Evolutionary conservation across 2,888 invertebrate genomes (phyloP), one percentile per base, ranked within the genome.

Genomic region (Cheilosia soror): DNA sequence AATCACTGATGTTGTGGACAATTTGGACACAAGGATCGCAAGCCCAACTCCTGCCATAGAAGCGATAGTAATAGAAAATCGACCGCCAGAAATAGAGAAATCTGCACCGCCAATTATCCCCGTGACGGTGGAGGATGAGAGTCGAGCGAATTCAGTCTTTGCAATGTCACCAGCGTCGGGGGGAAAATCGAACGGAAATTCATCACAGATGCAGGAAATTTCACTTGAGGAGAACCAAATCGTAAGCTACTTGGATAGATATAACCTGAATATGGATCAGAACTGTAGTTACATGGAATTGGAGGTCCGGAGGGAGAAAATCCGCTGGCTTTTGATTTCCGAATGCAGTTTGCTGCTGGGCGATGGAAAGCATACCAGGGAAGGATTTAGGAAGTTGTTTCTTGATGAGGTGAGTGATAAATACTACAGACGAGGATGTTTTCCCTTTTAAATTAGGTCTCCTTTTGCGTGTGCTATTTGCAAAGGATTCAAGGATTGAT

Each of bases 281-380:
- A 91, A 92, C 88, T 92, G 90, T 87, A 92, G 93, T 88, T 89
- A 90, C 31, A 92, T 92, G 92, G 93, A 92, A 88, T 87, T 93
- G 86, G 92, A 92, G 88, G 92, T 91, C 76, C 89, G 90, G 75
- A 90, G 92, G 58, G 92, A 92, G 88, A 93, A 93, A 87, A 89
- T 91, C 44, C 92, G 92, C 42, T 93, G 92, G 92, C 88, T 92
- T 15, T 88, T 92, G 80, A 93, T 92, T 88, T 93, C 93, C 13
- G 92, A 92, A 83, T 92, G 93, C 87, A 92, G 92, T 87, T 91
- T 91, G 13, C 89, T 90, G 78, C 89, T 92, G 57, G 92, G 91
- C 60, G 92, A 93, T 89, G 92, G 91, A 4, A 92, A 91, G 87
- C 92, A 93, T 87, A 91, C 92, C 11, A 88, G 92, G 29, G 92